Percentiles rank a stretch among this genome's conserved stretches.
Conservation (phyloP, 2,113 vertebrate species). For the Lethenteron reissneri region DNA sequence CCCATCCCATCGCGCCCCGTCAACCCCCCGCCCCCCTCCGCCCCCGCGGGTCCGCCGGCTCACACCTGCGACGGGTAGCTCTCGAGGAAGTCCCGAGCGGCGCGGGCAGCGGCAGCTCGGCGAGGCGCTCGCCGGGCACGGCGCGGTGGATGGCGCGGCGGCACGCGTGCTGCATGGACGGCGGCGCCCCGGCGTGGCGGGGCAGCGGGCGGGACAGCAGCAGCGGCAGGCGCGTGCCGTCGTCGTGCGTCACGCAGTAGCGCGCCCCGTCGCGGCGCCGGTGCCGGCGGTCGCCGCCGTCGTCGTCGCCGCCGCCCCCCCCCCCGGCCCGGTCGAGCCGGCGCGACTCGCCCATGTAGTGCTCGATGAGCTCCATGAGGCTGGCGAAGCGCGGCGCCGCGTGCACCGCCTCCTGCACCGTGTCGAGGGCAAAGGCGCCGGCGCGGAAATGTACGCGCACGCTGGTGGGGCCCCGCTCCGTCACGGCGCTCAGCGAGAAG, state of each 20-base stretch:
- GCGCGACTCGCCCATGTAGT: constrained; percentile 27
- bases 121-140: constrained; percentile 8
- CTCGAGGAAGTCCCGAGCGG: constrained; percentile 1
- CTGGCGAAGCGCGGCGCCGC: constrained; percentile 29
- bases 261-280: constrained; percentile 9
- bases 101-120: not conserved
- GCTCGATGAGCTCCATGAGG: constrained; percentile 70
- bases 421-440: constrained; percentile 51
- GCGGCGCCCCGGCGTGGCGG: constrained; percentile 12
- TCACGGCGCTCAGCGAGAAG: constrained; percentile 76
- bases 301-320: too few species aligned
- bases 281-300: not conserved
- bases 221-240: constrained; percentile 13
- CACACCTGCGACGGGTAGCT: not conserved
- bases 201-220: constrained; percentile 14
- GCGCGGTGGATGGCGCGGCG: constrained; percentile 13
- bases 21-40: not conserved
- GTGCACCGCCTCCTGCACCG: constrained; percentile 37
- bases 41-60: not conserved
- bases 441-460: constrained; percentile 60
- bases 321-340: too few species aligned
- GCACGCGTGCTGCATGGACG: constrained; percentile 15
- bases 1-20: not conserved
- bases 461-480: constrained; percentile 45
- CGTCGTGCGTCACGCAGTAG: constrained; percentile 12